Evolutionary conservation across 1,140 invertebrate species (phyloP).

Genomic region (Temnothorax curvispinosus): DNA sequence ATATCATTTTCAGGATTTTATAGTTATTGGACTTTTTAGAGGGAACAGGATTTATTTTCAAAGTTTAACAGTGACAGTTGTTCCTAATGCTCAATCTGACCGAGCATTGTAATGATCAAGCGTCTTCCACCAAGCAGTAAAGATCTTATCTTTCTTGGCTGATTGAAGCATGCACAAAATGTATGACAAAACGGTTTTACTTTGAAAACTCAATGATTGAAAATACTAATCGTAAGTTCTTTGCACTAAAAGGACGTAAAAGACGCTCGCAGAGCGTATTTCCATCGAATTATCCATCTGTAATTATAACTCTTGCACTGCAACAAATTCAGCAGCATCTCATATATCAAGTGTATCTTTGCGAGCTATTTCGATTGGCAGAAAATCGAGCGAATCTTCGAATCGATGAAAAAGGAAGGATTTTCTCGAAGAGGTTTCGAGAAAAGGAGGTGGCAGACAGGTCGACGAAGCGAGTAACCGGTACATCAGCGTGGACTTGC

Average conservation of each 20-base stretch:
- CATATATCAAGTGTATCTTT: background rate
- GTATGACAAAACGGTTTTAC: background rate
- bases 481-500: conserved; percentile 60
- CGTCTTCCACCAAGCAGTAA: background rate
- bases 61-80: conserved; percentile 2
- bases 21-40: conserved; percentile 15
- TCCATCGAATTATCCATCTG: background rate
- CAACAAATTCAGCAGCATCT: background rate
- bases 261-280: background rate
- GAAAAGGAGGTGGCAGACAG: conserved; percentile 18
- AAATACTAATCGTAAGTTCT: background rate
- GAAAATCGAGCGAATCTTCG: background rate
- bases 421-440: conserved; percentile 24
- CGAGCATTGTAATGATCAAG: too few relatives aligned
- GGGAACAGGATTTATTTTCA: background rate
- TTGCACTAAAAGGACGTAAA: background rate
- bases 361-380: background rate
- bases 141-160: background rate
- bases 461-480: conserved; percentile 65
- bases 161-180: background rate
- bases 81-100: background rate
- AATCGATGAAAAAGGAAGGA: conserved; percentile 25
- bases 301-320: background rate
- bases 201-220: background rate
- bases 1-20: conserved; percentile 23